Percentiles rank a stretch among this genome's conserved stretches.
Evolutionary conservation across 2,113 vertebrate genomes (phyloP).

Genomic region (Cricetomys ansorgei): DNA sequence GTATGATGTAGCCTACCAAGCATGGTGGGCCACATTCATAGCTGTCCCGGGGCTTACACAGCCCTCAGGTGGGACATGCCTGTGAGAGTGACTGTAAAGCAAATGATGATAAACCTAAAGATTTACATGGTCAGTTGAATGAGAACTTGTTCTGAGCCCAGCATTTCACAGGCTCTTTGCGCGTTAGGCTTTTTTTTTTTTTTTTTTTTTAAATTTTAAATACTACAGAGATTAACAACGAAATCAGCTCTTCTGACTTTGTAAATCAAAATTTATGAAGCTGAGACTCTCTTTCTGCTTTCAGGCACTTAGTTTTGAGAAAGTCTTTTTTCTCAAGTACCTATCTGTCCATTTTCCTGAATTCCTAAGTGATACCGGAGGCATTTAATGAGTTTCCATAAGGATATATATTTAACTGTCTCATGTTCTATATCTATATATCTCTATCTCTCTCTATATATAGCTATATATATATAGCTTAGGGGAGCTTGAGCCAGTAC

Average conservation of each 20-base stretch:
- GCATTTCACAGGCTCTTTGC: neutral
- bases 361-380: constrained; percentile 5
- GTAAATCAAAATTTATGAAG: constrained; percentile 43
- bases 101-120: neutral
- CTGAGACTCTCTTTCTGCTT: neutral
- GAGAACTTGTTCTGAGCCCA: neutral
- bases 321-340: neutral
- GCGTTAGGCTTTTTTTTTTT: constrained; percentile 17
- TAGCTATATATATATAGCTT: constrained; percentile 44
- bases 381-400: constrained; percentile 42
- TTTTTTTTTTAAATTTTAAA: no score
- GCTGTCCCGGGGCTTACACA: neutral
- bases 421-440: no score
- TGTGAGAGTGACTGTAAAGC: constrained; percentile 22
- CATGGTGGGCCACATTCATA: neutral
- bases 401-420: constrained; percentile 14
- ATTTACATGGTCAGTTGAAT: neutral
- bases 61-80: neutral
- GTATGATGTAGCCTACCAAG: neutral
- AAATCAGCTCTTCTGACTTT: constrained; percentile 27
- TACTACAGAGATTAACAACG: neutral
- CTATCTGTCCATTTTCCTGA: constrained; percentile 33
- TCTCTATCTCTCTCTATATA: no score
- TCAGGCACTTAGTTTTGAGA: constrained; percentile 9
- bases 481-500: constrained; percentile 8